A percentile compares a stretch with the other conserved stretches of the same genome.
phyloP scores from a whole-genome alignment of 2,113 vertebrate genomes.

The Macaca nemestrina region DNA sequence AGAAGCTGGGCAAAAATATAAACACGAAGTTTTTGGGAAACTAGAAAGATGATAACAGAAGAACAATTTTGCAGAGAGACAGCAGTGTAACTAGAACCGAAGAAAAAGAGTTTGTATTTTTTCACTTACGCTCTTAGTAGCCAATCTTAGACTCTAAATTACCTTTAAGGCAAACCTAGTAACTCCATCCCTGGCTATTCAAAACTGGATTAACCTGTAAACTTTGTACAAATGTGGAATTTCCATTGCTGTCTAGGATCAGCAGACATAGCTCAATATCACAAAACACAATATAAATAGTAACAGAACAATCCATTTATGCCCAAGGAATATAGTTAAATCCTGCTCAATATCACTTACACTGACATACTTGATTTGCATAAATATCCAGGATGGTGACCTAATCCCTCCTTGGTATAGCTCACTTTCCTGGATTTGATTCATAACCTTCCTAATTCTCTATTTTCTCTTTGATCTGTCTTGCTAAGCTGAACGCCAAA shows the following conservation, averaged over 20 bases:
- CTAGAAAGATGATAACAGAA: not conserved
- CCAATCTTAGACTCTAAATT: not conserved
- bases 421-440: conserved; percentile 16
- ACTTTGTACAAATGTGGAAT: not conserved
- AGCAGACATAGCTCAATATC: not conserved
- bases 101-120: not conserved
- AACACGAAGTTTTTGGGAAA: not conserved
- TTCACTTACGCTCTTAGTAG: not conserved
- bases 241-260: not conserved
- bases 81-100: not conserved
- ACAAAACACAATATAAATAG: not conserved
- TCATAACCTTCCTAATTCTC: not conserved
- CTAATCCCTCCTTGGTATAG: not conserved
- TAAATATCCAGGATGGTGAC: not conserved
- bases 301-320: not conserved
- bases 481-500: not conserved
- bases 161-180: not conserved
- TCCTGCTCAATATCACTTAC: not conserved
- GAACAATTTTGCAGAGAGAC: not conserved
- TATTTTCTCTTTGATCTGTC: not conserved
- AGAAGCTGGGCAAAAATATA: not conserved
- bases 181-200: not conserved
- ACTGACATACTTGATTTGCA: not conserved
- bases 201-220: not conserved
- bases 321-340: not conserved